These are phyloP conservation scores for Ochlodes sylvanus DNA, from an alignment of 2,888 invertebrate species.

Conservation along the genomic window DNA sequence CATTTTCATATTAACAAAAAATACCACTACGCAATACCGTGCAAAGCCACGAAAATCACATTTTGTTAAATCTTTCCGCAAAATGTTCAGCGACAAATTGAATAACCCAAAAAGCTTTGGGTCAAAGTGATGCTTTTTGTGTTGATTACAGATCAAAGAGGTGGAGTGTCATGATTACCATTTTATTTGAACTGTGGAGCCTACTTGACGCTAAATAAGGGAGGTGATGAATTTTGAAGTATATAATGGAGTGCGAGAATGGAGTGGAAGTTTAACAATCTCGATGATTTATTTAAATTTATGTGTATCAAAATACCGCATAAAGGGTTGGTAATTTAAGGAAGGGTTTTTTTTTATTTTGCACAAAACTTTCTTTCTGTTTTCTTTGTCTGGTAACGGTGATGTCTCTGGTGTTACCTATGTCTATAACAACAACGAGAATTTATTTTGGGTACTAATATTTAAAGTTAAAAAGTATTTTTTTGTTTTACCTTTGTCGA, in stretches of 20 bases:
- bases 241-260: constrained; percentile 13
- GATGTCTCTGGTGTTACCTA: too few species aligned
- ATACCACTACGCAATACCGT: constrained; percentile 44
- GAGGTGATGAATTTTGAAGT: constrained; percentile 18
- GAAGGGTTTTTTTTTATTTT: background rate
- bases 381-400: too few species aligned
- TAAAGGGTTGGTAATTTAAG: background rate
- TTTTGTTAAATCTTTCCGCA: constrained; percentile 45
- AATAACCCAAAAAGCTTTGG: constrained; percentile 26
- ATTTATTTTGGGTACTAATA: too few species aligned
- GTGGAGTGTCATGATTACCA: constrained; percentile 16
- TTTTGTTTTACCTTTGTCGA: too few species aligned
- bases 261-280: background rate
- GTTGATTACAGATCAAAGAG: constrained; percentile 24
- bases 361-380: background rate
- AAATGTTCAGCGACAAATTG: constrained; percentile 43
- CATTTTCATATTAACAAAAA: background rate
- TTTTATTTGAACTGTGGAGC: constrained; percentile 25
- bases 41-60: constrained; percentile 52
- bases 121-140: constrained; percentile 24
- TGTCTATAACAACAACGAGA: too few species aligned
- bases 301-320: background rate
- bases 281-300: constrained; percentile 3
- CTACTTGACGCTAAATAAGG: constrained; percentile 20
- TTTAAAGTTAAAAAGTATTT: too few species aligned